A percentile compares a stretch with the other conserved stretches of the same genome.
Evolutionary conservation across 2,797 vertebrate species (phyloP).

Genomic region (Smutsia temminckii): DNA sequence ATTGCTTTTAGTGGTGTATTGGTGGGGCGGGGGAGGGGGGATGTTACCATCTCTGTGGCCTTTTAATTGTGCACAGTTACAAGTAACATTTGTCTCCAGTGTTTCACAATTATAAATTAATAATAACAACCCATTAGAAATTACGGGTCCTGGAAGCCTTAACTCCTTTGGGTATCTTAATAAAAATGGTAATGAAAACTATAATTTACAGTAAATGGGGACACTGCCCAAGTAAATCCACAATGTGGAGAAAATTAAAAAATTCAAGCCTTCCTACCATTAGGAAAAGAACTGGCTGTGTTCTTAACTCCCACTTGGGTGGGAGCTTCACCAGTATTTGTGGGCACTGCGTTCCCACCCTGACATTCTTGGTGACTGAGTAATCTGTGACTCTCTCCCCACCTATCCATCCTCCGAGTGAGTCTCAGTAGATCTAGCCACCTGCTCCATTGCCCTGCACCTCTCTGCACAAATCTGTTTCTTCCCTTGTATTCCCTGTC

Average conservation of each 20-base stretch:
- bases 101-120: conserved; percentile 78
- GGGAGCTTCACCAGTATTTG: background rate
- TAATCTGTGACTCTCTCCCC: background rate
- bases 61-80: conserved; percentile 55
- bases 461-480: rapidly evolving
- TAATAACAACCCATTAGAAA: conserved; percentile 77
- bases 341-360: background rate
- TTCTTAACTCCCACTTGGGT: rapidly evolving
- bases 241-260: conserved; percentile 69
- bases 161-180: conserved; percentile 78
- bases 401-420: rapidly evolving
- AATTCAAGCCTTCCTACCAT: background rate
- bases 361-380: background rate
- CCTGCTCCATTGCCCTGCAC: background rate
- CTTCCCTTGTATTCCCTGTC: background rate
- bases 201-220: conserved; percentile 80
- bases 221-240: conserved; percentile 62
- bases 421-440: rapidly evolving
- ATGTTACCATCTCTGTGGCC: conserved; percentile 8
- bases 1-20: background rate
- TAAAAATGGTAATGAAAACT: conserved; percentile 82
- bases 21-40: background rate
- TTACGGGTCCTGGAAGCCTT: conserved; percentile 58
- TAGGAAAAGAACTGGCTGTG: background rate
- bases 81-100: conserved; percentile 70